Evolutionary conservation across 2,888 invertebrate genomes (phyloP).

Genomic region (Gari tellinella): DNA sequence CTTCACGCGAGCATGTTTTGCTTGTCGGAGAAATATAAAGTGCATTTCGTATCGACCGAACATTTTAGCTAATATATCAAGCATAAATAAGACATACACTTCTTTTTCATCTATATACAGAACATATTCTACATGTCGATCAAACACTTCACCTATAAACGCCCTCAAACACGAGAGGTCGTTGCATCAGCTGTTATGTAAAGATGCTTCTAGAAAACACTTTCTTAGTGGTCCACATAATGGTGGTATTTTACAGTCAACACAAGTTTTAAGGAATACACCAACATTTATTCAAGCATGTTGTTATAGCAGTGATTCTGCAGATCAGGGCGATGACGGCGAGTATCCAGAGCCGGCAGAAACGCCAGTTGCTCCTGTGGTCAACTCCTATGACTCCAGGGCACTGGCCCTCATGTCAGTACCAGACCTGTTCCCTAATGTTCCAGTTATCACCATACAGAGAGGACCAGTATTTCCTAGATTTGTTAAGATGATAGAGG

Average conservation of each 20-base stretch:
- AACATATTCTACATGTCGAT: too few species aligned
- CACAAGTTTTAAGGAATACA: not conserved
- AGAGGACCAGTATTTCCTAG: constrained; percentile 98
- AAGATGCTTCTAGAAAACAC: not conserved
- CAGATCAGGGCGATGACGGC: not conserved
- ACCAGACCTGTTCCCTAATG: constrained; percentile 98
- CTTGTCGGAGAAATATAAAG: constrained; percentile 8
- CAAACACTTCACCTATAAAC: too few species aligned
- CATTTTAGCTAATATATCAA: not conserved
- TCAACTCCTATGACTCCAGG: constrained; percentile 47
- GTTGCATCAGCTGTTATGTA: constrained; percentile 4
- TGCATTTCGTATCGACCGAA: not conserved
- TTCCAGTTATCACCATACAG: constrained; percentile 97
- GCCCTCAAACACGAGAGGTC: not conserved
- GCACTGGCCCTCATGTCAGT: constrained; percentile 94
- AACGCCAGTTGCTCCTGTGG: constrained; percentile 5
- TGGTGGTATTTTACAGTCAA: not conserved
- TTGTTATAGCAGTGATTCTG: constrained; percentile 35
- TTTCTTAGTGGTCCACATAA: not conserved
- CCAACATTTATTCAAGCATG: constrained; percentile 1
- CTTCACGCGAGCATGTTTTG: constrained; percentile 40
- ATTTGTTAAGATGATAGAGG: constrained; percentile 98
- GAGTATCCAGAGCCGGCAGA: constrained; percentile 12
- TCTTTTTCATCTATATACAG: too few species aligned
- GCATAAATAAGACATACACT: too few species aligned